Percentiles rank a stretch among this genome's conserved stretches.
Evolutionary conservation across 1,140 invertebrate genomes (phyloP).

Genomic region (Delia radicum): DNA sequence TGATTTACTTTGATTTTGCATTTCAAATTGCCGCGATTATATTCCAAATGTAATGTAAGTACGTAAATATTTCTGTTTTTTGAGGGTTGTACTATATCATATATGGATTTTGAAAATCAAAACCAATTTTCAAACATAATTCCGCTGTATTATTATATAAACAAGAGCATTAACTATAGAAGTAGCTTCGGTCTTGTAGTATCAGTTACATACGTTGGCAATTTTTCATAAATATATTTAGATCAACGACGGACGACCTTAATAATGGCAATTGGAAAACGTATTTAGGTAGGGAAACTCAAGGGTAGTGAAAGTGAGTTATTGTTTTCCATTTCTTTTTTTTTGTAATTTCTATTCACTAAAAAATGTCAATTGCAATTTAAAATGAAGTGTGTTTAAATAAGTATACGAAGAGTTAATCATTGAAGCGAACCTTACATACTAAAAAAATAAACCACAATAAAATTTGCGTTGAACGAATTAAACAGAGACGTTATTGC

Average conservation of each 20-base stretch:
- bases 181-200: neutral
- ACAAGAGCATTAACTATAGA: neutral
- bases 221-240: constrained; percentile 12
- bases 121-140: constrained; percentile 16
- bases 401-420: neutral
- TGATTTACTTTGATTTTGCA: constrained; percentile 54
- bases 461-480: neutral
- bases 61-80: neutral
- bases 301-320: neutral
- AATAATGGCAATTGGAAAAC: neutral
- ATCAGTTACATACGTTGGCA: constrained; percentile 16
- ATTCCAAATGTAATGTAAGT: neutral
- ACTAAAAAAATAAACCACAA: neutral
- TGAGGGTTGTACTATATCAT: neutral
- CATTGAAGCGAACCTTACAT: neutral
- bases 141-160: constrained; percentile 7
- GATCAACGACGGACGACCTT: neutral
- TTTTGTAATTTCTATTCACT: neutral
- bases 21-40: constrained; percentile 40
- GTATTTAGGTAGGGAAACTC: neutral
- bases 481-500: neutral
- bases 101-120: neutral
- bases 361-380: constrained; percentile 1
- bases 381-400: constrained; percentile 2
- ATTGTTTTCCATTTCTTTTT: neutral